Evolutionary conservation across 2,113 vertebrate species (phyloP), one percentile per base, ranked within the genome.

Genomic region (Lophochroa leadbeateri): DNA sequence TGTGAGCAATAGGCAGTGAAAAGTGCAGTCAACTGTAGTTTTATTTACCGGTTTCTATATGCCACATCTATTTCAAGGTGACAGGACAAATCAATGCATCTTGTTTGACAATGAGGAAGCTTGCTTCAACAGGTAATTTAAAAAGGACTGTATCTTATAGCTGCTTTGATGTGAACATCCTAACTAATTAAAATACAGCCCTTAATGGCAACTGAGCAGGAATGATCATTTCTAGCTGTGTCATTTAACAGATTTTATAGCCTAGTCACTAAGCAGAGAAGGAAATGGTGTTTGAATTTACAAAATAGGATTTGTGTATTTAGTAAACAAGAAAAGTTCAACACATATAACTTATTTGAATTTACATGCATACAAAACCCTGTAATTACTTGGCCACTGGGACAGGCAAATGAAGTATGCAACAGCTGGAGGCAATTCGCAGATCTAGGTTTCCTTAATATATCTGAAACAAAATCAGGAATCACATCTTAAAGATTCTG

Each of bases 191-290:
- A 91, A 93, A 65, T 31, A 74, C 2, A 86, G 64, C 7, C 58
- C 88, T 37, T 74, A 72, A 81, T 67, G 76, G 71, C 72, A 88
- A 43, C 64, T 81, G 60, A 92, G 64, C 79, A 81, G 69, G 68
- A 88, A 61, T 25, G 28, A 81, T 83, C 76, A 81, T 46, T 41
- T 93, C 76, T 68, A 79, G 71, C 37, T 65, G 55, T 67, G 55
- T 39, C 13, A 3, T 58, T 82, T 47, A 37, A 53, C 68, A 88
- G 68, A 63, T 95, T 95, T 94, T 72, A 39, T 94, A 95, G 94
- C 69, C 37, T 49, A 27, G 16, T 86, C 77, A 92, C 77, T 91
- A 74, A 94, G 76, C 41, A 82, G 63, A 92, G 90, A 86, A 90
- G 64, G 64, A 94, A 95, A 70, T 60, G 29, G n/a, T 49, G 46